A percentile compares a stretch with the other conserved stretches of the same genome.
These are phyloP conservation scores for Spilosoma lubricipeda DNA, from an alignment of 2,888 invertebrate species.

Conservation along the genomic window DNA sequence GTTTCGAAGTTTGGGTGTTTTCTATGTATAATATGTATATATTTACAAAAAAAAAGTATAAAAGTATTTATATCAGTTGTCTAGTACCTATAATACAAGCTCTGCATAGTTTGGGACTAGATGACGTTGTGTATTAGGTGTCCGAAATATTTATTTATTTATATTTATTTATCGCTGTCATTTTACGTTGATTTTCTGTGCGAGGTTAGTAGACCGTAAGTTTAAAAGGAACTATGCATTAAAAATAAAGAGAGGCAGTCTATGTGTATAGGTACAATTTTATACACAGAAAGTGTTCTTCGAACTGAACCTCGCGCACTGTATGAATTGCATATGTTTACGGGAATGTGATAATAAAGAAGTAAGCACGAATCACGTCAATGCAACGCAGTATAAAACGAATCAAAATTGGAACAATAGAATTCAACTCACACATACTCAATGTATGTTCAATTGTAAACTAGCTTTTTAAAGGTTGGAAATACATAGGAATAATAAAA, in stretches of 20 bases:
- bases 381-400: slow-evolving; percentile 27
- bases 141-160: no score
- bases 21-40: no score
- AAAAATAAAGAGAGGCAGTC: neutral
- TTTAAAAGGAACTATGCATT: neutral
- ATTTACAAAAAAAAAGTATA: no score
- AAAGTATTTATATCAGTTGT: no score
- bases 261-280: slow-evolving; percentile 19
- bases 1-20: no score
- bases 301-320: slow-evolving; percentile 24
- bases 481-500: neutral
- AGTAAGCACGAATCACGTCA: slow-evolving; percentile 17
- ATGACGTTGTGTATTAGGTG: no score
- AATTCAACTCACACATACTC: neutral
- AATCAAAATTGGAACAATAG: slow-evolving; percentile 48
- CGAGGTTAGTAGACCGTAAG: no score
- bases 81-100: no score
- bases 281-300: slow-evolving; percentile 2
- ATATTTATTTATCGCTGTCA: no score
- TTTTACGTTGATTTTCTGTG: no score
- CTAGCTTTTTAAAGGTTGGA: no score
- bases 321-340: slow-evolving; percentile 56
- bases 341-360: slow-evolving; percentile 52
- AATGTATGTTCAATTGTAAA: neutral
- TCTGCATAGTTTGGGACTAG: no score